Conservation (phyloP, 2,113 vertebrate genomes). For the Mirounga angustirostris region DNA sequence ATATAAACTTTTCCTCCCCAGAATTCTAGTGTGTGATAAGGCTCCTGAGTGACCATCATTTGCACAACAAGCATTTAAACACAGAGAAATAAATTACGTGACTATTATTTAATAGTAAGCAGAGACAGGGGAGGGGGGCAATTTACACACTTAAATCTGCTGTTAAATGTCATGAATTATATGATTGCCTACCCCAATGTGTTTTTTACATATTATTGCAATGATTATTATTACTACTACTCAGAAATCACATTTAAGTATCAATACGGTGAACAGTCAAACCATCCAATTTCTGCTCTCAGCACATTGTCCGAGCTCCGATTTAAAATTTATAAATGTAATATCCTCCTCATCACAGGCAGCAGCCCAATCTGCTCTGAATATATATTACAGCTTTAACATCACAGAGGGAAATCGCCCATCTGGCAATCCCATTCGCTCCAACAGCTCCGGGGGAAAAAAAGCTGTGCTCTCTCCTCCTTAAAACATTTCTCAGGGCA, state of each 20-base stretch:
- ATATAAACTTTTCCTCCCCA: constrained; percentile 76
- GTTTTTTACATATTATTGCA: constrained; percentile 83
- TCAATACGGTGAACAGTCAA: constrained; percentile 85
- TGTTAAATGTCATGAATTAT: constrained; percentile 79
- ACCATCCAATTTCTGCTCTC: constrained; percentile 91
- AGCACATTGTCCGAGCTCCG: constrained; percentile 90
- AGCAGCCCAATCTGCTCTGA: constrained; percentile 95
- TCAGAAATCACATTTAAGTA: constrained; percentile 87
- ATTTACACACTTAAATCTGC: constrained; percentile 77
- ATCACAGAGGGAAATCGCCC: constrained; percentile 94
- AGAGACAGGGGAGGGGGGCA: constrained; percentile 56
- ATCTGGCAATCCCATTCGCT: constrained; percentile 94
- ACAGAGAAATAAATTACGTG: constrained; percentile 71
- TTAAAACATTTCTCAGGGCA: constrained; percentile 92
- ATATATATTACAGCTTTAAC: constrained; percentile 97
- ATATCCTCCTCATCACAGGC: constrained; percentile 94
- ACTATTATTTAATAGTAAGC: constrained; percentile 74
- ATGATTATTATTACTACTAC: constrained; percentile 82
- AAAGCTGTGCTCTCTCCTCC: constrained; percentile 86
- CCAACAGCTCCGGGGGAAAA: constrained; percentile 89
- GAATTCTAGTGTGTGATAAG: constrained; percentile 61
- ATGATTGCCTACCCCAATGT: constrained; percentile 73
- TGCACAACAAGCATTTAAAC: constrained; percentile 78
- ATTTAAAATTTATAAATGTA: constrained; percentile 96
- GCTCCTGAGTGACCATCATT: constrained; percentile 68